Percentiles rank a stretch among this genome's conserved stretches.
Evolutionary conservation across 1,140 invertebrate species (phyloP).

Genomic region (Drosophila melanica): DNA sequence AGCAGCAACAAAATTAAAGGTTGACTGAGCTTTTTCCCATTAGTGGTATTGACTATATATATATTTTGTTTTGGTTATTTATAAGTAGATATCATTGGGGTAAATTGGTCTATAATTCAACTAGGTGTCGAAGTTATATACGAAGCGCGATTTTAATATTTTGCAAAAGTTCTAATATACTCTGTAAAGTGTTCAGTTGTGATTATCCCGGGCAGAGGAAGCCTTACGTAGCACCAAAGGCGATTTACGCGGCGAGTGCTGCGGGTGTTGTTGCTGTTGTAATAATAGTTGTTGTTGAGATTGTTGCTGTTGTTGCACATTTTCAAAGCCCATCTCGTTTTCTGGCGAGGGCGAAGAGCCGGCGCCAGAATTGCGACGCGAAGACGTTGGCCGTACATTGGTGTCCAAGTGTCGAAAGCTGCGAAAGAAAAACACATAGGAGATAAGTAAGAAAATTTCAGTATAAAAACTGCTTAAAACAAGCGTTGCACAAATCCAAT

Average conservation of each 20-base stretch:
- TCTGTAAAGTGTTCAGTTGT: conserved; percentile 44
- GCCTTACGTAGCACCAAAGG: conserved; percentile 79
- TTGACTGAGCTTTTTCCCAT: background rate
- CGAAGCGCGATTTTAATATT: conserved; percentile 43
- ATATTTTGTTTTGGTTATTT: background rate
- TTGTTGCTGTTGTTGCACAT: conserved; percentile 48
- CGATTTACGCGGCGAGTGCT: conserved; percentile 83
- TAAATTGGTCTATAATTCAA: conserved; percentile 74
- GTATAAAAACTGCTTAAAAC: no score
- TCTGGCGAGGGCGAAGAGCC: conserved; percentile 88
- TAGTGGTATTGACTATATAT: background rate
- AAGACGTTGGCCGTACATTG: conserved; percentile 86
- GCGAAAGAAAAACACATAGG: background rate
- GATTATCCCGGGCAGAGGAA: conserved; percentile 52
- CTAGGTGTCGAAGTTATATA: conserved; percentile 46
- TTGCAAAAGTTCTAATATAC: conserved; percentile 12
- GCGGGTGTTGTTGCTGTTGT: conserved; percentile 52
- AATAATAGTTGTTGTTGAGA: conserved; percentile 25
- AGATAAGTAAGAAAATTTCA: background rate
- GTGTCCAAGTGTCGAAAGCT: conserved; percentile 93
- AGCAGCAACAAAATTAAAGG: conserved; percentile 17
- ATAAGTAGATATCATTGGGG: conserved; percentile 21
- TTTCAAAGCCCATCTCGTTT: conserved; percentile 80
- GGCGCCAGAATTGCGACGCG: conserved; percentile 83
- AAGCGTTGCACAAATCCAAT: background rate